Evolutionary conservation across 2,888 invertebrate genomes (phyloP).

Genomic region (Mesorhabditis sp.): DNA sequence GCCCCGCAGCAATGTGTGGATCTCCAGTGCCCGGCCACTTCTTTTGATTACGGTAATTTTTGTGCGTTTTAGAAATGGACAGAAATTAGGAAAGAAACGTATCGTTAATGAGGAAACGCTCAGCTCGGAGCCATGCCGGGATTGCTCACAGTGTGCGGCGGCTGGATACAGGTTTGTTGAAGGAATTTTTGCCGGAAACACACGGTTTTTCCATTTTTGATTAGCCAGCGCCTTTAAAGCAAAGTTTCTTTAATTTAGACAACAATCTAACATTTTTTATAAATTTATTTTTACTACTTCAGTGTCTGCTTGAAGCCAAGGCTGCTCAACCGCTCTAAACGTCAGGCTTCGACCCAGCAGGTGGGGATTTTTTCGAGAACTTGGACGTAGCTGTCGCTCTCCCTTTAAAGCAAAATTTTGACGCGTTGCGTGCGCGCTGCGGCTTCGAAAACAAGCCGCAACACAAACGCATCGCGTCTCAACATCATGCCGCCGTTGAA

Average conservation of each 20-base stretch:
- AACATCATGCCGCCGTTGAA: no score
- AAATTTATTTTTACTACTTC: constrained; percentile 20
- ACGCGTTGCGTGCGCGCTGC: no score
- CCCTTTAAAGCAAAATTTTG: no score
- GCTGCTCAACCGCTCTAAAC: not conserved
- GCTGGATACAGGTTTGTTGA: constrained; percentile 43
- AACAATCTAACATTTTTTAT: not conserved
- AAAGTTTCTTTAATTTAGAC: not conserved
- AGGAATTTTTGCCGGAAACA: not conserved
- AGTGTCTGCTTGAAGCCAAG: constrained; percentile 25
- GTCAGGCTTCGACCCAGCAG: not conserved
- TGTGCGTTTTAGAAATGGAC: not conserved
- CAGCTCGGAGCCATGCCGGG: constrained; percentile 36
- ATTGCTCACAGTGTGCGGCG: constrained; percentile 47
- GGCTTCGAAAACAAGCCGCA: no score
- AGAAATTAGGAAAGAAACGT: constrained; percentile 19
- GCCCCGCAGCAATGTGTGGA: constrained; percentile 29
- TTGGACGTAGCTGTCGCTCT: no score
- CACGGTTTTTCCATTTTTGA: not conserved
- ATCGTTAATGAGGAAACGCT: constrained; percentile 40
- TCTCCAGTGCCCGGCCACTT: constrained; percentile 35
- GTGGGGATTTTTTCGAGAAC: not conserved
- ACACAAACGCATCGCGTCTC: no score
- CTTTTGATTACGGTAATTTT: constrained; percentile 24
- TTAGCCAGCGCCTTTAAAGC: not conserved